These are phyloP conservation scores for Amphipyra tragopoginis DNA, from an alignment of 2,888 invertebrate genomes.

Conservation along the genomic window DNA sequence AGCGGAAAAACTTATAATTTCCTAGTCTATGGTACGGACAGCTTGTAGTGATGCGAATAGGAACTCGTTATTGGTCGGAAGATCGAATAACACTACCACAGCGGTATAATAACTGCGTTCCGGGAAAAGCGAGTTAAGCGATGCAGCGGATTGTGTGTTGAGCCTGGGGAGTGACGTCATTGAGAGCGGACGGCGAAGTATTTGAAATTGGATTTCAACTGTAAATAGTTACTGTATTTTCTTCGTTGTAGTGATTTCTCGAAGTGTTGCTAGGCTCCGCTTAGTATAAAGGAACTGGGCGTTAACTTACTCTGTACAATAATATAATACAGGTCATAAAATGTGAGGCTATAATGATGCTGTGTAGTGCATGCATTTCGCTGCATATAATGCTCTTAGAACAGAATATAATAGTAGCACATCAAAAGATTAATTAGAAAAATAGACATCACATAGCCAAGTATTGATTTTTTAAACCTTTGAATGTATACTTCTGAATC, in stretches of 20 bases:
- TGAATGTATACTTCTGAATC: too few species aligned
- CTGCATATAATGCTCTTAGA: too few species aligned
- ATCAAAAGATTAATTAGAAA: too few species aligned
- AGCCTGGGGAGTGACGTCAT: conserved; percentile 42
- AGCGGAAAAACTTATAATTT: conserved; percentile 51
- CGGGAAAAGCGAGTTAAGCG: conserved; percentile 35
- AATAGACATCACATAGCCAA: too few species aligned
- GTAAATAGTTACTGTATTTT: conserved; percentile 45
- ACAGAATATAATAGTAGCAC: too few species aligned
- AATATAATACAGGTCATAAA: too few species aligned
- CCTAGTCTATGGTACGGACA: conserved; percentile 45
- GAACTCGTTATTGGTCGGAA: conserved; percentile 56
- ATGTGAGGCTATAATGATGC: too few species aligned
- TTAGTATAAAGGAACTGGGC: too few species aligned
- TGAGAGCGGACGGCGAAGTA: conserved; percentile 28
- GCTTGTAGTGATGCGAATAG: conserved; percentile 56
- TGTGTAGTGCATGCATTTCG: too few species aligned
- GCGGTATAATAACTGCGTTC: conserved; percentile 47
- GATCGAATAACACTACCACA: conserved; percentile 55
- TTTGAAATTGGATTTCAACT: conserved; percentile 49
- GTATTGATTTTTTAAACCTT: too few species aligned
- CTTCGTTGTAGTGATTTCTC: conserved; percentile 19
- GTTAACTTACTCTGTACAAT: too few species aligned
- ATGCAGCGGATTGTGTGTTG: conserved; percentile 40
- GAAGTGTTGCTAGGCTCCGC: background rate